Evolutionary conservation across 1,140 invertebrate genomes (phyloP).

Genomic region (Heliothis subflexa): DNA sequence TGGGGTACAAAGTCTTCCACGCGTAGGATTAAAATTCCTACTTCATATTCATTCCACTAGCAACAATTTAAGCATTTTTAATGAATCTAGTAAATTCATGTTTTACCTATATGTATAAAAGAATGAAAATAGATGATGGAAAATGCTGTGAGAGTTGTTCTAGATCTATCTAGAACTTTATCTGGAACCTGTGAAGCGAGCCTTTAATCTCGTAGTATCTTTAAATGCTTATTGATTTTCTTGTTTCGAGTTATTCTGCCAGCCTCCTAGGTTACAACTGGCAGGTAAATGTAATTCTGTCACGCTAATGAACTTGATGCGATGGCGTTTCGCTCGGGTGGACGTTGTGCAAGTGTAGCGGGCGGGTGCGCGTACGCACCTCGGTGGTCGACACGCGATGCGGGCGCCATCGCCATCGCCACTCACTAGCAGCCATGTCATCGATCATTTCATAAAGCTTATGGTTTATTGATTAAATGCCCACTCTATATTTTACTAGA

Average conservation of each 20-base stretch:
- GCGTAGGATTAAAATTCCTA: too few relatives aligned
- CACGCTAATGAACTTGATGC: constrained; percentile 41
- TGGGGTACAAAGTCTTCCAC: too few relatives aligned
- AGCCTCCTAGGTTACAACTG: not conserved
- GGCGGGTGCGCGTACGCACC: constrained; percentile 34
- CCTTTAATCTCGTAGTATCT: not conserved
- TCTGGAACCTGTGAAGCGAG: too few relatives aligned
- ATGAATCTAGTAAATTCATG: too few relatives aligned
- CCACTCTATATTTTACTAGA: too few relatives aligned
- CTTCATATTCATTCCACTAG: too few relatives aligned
- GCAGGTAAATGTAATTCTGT: constrained; percentile 26
- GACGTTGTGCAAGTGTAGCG: constrained; percentile 39
- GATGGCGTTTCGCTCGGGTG: constrained; percentile 26
- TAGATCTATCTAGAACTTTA: too few relatives aligned
- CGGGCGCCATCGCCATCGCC: constrained; percentile 26
- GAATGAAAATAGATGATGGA: too few relatives aligned
- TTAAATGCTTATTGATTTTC: not conserved
- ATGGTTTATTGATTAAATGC: too few relatives aligned
- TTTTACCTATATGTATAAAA: too few relatives aligned
- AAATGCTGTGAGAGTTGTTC: too few relatives aligned
- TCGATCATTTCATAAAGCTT: not conserved
- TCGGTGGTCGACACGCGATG: constrained; percentile 46
- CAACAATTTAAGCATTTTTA: too few relatives aligned
- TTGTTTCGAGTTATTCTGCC: not conserved
- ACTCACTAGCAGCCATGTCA: not conserved